Evolutionary conservation across 2,797 vertebrate genomes (phyloP).

Genomic region (Tiaroga cobitis): DNA sequence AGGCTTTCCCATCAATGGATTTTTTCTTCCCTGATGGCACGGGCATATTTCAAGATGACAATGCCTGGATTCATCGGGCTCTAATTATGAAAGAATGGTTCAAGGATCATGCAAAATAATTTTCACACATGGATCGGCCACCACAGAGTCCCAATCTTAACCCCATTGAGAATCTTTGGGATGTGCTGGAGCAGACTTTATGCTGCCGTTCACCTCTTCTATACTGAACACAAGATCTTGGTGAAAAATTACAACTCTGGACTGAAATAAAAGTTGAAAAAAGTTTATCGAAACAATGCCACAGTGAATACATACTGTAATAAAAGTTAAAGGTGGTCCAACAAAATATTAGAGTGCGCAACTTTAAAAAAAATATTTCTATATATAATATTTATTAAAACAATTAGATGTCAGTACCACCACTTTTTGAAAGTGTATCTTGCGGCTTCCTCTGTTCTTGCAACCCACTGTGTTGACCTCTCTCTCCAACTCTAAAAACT

Average conservation of each 20-base stretch:
- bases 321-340: neutral
- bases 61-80: too few relatives aligned
- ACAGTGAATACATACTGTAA: neutral
- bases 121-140: neutral
- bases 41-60: too few relatives aligned
- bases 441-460: slow-evolving; percentile 7
- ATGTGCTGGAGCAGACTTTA: neutral
- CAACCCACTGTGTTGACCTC: slow-evolving; percentile 29
- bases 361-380: too few relatives aligned
- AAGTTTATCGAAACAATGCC: neutral
- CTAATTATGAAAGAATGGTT: neutral
- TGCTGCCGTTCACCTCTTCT: neutral
- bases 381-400: neutral
- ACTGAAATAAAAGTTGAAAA: neutral
- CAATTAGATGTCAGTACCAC: neutral
- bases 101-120: neutral
- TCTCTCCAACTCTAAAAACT: slow-evolving; percentile 33
- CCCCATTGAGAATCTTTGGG: neutral
- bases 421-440: slow-evolving; percentile 14
- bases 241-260: neutral
- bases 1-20: neutral
- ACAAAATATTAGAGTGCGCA: neutral
- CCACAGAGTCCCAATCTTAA: neutral
- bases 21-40: too few relatives aligned
- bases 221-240: neutral